Evolutionary conservation across 2,888 invertebrate genomes (phyloP), one percentile per base, ranked within the genome.

Genomic region (Ophion ellenae): DNA sequence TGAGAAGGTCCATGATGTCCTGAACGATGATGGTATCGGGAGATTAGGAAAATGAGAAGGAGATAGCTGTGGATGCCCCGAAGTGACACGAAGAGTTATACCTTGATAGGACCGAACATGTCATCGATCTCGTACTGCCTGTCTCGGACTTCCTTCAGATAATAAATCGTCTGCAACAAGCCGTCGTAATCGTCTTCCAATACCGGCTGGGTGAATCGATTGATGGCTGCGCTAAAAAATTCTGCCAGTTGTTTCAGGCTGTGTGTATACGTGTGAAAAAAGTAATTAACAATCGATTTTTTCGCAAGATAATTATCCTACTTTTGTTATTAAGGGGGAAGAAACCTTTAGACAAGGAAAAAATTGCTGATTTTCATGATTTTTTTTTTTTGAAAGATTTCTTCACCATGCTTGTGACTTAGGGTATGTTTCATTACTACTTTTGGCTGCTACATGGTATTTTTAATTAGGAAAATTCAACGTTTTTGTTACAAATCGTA

Each of bases 81-180:
- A 6, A 40, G 9, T 24, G 14, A 14, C 47, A 9, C 2, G 47
- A 70, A 14, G 20, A 71, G 64, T 47, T 11, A 17, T 87, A 93
- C 93, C 86, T 97, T 96, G 0, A 99, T 94, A 0, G 98, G 98
- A 47, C 97, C 98, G 93, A 99, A 99, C 97, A 98, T 98, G 63
- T 95, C 96, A 89, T 98, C 98, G 1, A 98, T 98, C 47, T 96
- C 95, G 61, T 95, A 95, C 88, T 97, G 97, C 20, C 97, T 95
- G 87, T 99, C 98, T 90, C 97, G 96, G n/a, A 97, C 96, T 90
- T 95, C 95, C 87, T 96, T 96, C 63, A 99, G 95, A 88, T 97
- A 97, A 14, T 97, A 96, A 96, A 99, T 98, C 63, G 98, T 97
- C 78, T 96, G 95, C 1, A 99, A 95, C 2, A 99, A 95, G 0